Percentiles rank a stretch among this genome's conserved stretches.
Conservation (phyloP, 53 echinoderm and acorn worm species). For the Antedon mediterranea region DNA sequence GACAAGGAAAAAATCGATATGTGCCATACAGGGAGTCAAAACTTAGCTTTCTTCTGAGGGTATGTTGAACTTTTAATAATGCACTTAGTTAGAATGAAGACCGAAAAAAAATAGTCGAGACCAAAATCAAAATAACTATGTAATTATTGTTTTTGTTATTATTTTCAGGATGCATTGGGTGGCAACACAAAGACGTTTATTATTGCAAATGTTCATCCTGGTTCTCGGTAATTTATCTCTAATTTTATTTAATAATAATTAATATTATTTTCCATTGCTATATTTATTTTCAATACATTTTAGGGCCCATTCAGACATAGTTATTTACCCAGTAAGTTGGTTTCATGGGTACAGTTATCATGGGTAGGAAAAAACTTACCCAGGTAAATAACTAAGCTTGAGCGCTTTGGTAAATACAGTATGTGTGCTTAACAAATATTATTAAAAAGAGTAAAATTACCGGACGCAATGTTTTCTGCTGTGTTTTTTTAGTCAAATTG, state of each 20-base stretch:
- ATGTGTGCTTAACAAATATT: too few relatives aligned
- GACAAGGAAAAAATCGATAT: constrained; percentile 72
- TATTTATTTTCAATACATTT: neutral
- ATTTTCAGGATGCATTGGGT: constrained; percentile 77
- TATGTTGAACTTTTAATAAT: constrained; percentile 19
- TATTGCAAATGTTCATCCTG: constrained; percentile 96
- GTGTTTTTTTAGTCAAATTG: constrained; percentile 56
- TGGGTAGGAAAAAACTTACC: too few relatives aligned
- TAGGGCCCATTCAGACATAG: constrained; percentile 3
- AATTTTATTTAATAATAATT: neutral
- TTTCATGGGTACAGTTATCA: too few relatives aligned
- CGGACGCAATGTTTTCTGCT: too few relatives aligned
- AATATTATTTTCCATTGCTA: neutral
- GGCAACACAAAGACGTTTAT: constrained; percentile 94
- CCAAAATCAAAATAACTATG: too few relatives aligned
- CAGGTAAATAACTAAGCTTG: too few relatives aligned
- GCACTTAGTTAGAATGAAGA: too few relatives aligned
- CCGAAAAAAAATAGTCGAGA: too few relatives aligned
- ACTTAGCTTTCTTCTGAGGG: constrained; percentile 87
- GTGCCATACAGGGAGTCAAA: constrained; percentile 96
- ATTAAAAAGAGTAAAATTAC: too few relatives aligned
- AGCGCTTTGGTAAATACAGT: too few relatives aligned
- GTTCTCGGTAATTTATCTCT: constrained; percentile 76
- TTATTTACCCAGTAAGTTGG: too few relatives aligned
- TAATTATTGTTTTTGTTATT: neutral